Conservation (phyloP, 2,113 vertebrate species). For the Microcebus jonahi region DNA sequence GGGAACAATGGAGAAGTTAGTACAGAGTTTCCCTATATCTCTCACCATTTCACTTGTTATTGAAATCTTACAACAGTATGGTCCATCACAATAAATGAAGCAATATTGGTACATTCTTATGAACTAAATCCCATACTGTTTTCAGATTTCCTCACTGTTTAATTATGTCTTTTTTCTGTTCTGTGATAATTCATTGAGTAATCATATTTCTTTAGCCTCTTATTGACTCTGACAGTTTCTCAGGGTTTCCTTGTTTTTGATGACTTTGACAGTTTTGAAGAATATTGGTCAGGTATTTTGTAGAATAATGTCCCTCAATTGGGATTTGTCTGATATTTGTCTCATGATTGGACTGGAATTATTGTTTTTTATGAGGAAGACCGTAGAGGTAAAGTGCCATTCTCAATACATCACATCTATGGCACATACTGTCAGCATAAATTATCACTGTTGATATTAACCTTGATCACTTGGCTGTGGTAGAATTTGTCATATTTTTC, state of each 20-base stretch:
- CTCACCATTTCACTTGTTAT: background rate
- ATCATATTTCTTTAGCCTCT: background rate
- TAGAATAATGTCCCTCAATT: background rate
- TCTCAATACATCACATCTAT: background rate
- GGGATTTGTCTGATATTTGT: slow-evolving; percentile 8
- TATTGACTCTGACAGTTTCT: background rate
- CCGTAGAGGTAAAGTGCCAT: background rate
- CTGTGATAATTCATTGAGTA: background rate
- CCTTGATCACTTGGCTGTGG: background rate
- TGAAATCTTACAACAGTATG: background rate
- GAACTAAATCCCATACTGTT: background rate
- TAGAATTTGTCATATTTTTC: background rate
- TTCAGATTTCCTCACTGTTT: background rate
- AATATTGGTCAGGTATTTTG: background rate
- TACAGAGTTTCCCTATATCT: background rate
- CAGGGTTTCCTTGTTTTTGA: background rate
- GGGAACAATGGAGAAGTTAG: background rate
- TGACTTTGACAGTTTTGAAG: background rate
- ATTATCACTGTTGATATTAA: background rate
- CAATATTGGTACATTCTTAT: background rate
- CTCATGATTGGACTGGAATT: background rate
- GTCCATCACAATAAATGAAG: background rate
- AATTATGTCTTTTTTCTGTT: background rate
- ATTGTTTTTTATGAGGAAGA: background rate
- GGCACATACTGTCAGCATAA: background rate